Conservation (phyloP, 2,113 vertebrate species). For the Podarcis cretensis region DNA sequence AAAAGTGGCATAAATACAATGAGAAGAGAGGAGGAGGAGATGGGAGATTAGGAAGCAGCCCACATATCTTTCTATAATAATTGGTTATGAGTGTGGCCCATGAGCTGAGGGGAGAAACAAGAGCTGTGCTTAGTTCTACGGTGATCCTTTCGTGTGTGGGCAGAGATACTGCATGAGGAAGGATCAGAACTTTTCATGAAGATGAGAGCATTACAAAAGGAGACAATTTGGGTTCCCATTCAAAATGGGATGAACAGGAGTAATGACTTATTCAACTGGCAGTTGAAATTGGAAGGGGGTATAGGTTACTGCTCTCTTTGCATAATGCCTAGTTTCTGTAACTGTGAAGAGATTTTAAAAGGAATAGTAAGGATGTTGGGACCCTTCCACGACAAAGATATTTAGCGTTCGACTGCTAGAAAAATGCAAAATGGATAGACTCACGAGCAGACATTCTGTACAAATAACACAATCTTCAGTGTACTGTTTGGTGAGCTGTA, state of each 20-base stretch:
- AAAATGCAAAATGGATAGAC: neutral
- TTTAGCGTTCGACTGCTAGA: neutral
- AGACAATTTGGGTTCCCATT: neutral
- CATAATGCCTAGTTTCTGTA: neutral
- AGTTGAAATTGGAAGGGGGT: slow-evolving; percentile 18
- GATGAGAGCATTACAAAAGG: neutral
- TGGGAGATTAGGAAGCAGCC: neutral
- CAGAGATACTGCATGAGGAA: neutral
- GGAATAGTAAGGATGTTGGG: neutral
- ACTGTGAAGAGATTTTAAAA: neutral
- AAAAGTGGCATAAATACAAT: neutral
- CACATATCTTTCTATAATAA: neutral
- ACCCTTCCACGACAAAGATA: neutral
- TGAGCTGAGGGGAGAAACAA: neutral
- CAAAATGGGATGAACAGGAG: slow-evolving; percentile 4
- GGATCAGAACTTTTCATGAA: neutral
- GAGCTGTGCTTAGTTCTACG: neutral
- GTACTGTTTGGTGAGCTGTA: no score
- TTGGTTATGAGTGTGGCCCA: neutral
- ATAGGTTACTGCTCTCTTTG: neutral
- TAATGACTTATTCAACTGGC: slow-evolving; percentile 13
- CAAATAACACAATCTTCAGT: neutral
- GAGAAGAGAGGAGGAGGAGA: neutral
- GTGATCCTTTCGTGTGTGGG: no score
- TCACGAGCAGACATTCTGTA: neutral